Conservation (phyloP, 2,113 vertebrate species). For the Pterocles orientalis region DNA sequence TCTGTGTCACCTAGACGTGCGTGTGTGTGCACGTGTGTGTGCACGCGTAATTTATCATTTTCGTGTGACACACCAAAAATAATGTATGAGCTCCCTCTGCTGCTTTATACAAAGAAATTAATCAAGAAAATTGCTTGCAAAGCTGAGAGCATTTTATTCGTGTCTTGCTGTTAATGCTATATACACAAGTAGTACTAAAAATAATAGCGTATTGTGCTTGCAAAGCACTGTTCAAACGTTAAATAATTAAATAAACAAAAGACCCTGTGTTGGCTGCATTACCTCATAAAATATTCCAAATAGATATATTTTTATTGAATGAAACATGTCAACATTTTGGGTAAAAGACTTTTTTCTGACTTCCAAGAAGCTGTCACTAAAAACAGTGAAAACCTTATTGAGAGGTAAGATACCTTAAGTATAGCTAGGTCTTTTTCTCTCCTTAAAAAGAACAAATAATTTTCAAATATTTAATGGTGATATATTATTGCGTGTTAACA, state of each 20-base stretch:
- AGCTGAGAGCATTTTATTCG: slow-evolving; percentile 37
- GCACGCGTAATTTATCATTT: slow-evolving; percentile 26
- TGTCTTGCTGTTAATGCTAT: slow-evolving; percentile 44
- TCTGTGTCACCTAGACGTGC: background rate
- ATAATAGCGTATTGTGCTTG: slow-evolving; percentile 18
- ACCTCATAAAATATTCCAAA: slow-evolving; percentile 56
- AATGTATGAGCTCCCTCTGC: slow-evolving; percentile 79
- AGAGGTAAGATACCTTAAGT: slow-evolving; percentile 16
- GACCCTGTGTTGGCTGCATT: background rate
- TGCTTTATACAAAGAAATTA: slow-evolving; percentile 59
- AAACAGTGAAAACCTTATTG: background rate
- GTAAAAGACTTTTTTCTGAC: slow-evolving; percentile 7
- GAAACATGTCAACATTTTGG: slow-evolving; percentile 30
- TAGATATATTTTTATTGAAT: slow-evolving; percentile 38
- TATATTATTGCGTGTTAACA: background rate
- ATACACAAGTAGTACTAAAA: slow-evolving; percentile 12
- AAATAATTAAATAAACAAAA: slow-evolving; percentile 51
- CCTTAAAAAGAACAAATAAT: background rate
- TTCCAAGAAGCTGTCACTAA: slow-evolving; percentile 52
- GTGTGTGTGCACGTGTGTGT: background rate
- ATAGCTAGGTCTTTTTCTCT: background rate
- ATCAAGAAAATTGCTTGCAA: slow-evolving; percentile 63
- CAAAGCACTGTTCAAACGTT: background rate
- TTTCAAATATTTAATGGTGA: background rate
- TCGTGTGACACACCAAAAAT: slow-evolving; percentile 65